Evolutionary conservation across 2,113 vertebrate species (phyloP).

Genomic region (Ageneiosus marmoratus): DNA sequence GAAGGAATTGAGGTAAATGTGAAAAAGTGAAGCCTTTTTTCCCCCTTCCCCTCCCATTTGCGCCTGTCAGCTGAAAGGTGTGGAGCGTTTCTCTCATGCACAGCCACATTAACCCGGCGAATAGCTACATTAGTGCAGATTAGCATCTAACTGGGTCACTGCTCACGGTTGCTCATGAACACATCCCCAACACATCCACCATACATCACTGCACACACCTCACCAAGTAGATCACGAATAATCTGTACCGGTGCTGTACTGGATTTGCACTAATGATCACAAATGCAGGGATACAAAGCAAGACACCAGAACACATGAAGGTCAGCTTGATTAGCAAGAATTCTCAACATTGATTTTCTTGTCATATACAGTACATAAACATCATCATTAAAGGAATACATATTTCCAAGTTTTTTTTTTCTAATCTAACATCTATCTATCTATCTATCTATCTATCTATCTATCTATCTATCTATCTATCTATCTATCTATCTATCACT

Average conservation of each 20-base stretch:
- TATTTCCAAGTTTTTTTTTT: not conserved
- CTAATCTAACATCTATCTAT: not conserved
- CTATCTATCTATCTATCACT: no score
- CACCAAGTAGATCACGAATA: not conserved
- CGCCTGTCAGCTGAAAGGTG: slow-evolving; percentile 59
- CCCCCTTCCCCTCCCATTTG: slow-evolving; percentile 37
- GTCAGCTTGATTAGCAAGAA: slow-evolving; percentile 14
- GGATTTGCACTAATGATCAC: slow-evolving; percentile 28
- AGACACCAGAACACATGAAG: slow-evolving; percentile 4
- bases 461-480: no score
- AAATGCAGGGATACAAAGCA: not conserved
- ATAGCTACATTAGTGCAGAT: slow-evolving; percentile 55
- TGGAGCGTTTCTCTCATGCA: slow-evolving; percentile 44
- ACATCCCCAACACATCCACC: slow-evolving; percentile 41
- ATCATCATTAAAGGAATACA: not conserved
- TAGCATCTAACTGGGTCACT: slow-evolving; percentile 56
- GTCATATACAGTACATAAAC: not conserved
- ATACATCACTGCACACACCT: slow-evolving; percentile 34
- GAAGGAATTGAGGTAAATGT: slow-evolving; percentile 60
- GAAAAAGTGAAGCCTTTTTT: slow-evolving; percentile 51
- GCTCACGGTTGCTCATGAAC: slow-evolving; percentile 45
- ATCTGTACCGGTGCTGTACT: not conserved
- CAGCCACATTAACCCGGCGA: slow-evolving; percentile 54
- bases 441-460: no score
- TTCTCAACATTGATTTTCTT: not conserved